phyloP scores from a whole-genome alignment of 2,113 vertebrate genomes.

The Sprattus sprattus region DNA sequence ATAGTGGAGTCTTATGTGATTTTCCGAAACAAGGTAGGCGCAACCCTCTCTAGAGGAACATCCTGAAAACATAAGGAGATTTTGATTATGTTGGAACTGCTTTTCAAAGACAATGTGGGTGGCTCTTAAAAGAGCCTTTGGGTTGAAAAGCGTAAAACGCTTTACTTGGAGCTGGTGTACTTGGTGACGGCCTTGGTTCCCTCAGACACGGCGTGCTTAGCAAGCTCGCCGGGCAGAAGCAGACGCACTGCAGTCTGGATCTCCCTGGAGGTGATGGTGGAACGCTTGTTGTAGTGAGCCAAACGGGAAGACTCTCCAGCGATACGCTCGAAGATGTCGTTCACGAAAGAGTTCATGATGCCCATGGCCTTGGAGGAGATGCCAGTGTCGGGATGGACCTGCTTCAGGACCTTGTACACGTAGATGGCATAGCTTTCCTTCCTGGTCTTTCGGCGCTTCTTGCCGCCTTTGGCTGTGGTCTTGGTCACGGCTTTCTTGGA shows the following conservation, averaged over 20 bases:
- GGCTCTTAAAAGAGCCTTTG: slow-evolving; percentile 53
- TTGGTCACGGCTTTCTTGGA: slow-evolving; percentile 65
- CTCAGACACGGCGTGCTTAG: not conserved
- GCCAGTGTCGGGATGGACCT: slow-evolving; percentile 71
- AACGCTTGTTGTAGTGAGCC: slow-evolving; percentile 42
- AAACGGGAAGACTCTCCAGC: slow-evolving; percentile 32
- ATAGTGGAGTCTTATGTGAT: too few relatives aligned
- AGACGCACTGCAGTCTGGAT: slow-evolving; percentile 31
- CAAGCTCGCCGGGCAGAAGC: not conserved
- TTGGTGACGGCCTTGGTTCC: slow-evolving; percentile 12
- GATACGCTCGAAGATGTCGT: slow-evolving; percentile 35
- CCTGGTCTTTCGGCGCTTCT: slow-evolving; percentile 64
- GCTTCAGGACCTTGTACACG: slow-evolving; percentile 73
- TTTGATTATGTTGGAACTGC: too few relatives aligned
- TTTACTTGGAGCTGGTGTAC: not conserved
- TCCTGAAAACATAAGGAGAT: too few relatives aligned
- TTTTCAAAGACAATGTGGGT: slow-evolving; percentile 29
- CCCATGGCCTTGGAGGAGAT: slow-evolving; percentile 64
- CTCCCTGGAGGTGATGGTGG: slow-evolving; percentile 40
- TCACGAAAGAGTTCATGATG: slow-evolving; percentile 34
- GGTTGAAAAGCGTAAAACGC: too few relatives aligned
- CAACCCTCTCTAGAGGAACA: too few relatives aligned
- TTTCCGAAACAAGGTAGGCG: too few relatives aligned
- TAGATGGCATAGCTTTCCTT: slow-evolving; percentile 71
- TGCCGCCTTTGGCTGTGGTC: slow-evolving; percentile 61